Evolutionary conservation across 2,797 vertebrate species (phyloP).

Genomic region (Cercopithecus diana): DNA sequence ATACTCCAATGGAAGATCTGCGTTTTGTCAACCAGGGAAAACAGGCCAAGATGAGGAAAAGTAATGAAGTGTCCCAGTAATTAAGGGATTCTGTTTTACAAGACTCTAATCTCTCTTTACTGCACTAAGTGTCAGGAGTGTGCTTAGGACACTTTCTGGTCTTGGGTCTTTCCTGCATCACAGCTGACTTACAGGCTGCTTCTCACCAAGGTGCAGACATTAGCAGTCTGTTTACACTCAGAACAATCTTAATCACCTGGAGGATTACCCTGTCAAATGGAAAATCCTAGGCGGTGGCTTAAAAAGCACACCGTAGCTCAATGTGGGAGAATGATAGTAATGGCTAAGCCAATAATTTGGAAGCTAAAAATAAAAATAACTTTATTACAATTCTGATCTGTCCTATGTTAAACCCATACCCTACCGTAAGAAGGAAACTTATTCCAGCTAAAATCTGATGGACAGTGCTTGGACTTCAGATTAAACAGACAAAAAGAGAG

Average conservation of each 20-base stretch:
- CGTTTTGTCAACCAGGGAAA: neutral
- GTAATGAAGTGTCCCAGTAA: neutral
- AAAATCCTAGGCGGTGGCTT: conserved; percentile 79
- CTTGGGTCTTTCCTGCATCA: neutral
- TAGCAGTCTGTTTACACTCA: neutral
- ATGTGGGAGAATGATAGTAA: conserved; percentile 73
- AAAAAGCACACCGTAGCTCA: conserved; percentile 76
- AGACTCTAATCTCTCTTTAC: neutral
- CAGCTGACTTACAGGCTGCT: neutral
- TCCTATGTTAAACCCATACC: conserved; percentile 82
- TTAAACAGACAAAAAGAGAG: conserved; percentile 79
- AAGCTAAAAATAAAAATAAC: conserved; percentile 82
- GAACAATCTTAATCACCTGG: neutral
- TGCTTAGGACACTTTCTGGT: neutral
- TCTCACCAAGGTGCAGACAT: neutral
- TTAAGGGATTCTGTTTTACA: conserved; percentile 32
- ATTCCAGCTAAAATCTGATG: conserved; percentile 80
- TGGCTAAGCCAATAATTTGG: conserved; percentile 79
- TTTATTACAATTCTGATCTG: conserved; percentile 81
- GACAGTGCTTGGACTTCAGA: conserved; percentile 77
- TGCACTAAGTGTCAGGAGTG: neutral
- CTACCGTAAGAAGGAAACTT: conserved; percentile 76
- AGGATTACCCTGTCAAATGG: conserved; percentile 60
- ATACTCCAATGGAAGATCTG: neutral
- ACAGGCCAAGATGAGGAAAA: conserved; percentile 15